Conservation (phyloP, 2,797 vertebrate genomes). For the Mastacembelus armatus region DNA sequence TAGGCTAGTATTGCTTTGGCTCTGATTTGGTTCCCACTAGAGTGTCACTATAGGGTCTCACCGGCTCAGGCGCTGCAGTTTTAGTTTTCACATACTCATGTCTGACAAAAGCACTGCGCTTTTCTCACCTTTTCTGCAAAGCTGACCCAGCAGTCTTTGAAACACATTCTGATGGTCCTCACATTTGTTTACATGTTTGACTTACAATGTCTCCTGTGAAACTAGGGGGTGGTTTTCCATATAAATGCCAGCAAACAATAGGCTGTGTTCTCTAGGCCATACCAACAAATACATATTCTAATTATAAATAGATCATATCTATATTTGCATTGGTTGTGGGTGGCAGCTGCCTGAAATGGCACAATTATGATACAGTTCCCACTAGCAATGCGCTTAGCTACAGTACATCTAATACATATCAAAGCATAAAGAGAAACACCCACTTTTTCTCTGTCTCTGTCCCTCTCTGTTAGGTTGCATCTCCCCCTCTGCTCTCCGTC, state of each 20-base stretch:
- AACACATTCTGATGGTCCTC: constrained; percentile 24
- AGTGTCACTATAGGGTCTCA: constrained; percentile 70
- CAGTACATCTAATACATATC: constrained; percentile 69
- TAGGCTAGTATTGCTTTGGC: constrained; percentile 78
- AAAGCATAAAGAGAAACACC: constrained; percentile 65
- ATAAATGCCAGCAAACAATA: constrained; percentile 62
- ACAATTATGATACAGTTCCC: constrained; percentile 69
- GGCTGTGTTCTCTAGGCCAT: constrained; percentile 61
- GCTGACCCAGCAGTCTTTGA: constrained; percentile 11
- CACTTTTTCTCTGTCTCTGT: constrained; percentile 45
- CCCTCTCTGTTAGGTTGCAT: constrained; percentile 47
- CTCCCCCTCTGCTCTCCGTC: constrained; percentile 45
- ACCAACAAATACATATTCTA: constrained; percentile 72
- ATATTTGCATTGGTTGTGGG: constrained; percentile 75
- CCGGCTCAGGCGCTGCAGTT: constrained; percentile 54
- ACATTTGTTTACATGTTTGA: constrained; percentile 48
- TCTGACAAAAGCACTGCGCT: constrained; percentile 29
- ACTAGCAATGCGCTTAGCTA: constrained; percentile 69
- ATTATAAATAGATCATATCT: constrained; percentile 74
- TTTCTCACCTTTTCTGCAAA: constrained; percentile 34
- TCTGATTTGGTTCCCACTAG: constrained; percentile 74
- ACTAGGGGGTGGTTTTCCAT: constrained; percentile 39
- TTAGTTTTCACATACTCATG: constrained; percentile 36
- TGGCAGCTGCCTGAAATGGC: constrained; percentile 66
- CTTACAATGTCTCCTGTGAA: constrained; percentile 52